These are phyloP conservation scores for Melinaea marsaeus DNA, from an alignment of 2,888 invertebrate genomes.

Conservation along the genomic window DNA sequence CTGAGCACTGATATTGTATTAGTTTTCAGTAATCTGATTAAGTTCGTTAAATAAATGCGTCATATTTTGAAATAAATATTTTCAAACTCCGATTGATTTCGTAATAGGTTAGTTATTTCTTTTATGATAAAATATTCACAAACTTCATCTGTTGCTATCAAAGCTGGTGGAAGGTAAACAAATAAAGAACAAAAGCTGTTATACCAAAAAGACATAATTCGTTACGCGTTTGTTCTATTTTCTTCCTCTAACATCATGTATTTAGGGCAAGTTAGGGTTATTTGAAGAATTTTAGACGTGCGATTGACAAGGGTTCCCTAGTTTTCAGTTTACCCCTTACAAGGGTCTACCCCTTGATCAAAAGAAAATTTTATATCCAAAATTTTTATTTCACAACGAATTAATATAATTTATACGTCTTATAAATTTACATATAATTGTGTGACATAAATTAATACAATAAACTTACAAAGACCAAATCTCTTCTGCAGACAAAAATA, in stretches of 20 bases:
- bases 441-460: constrained; percentile 17
- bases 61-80: too few relatives aligned
- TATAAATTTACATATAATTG: constrained; percentile 35
- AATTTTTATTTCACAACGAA: constrained; percentile 59
- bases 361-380: constrained; percentile 40
- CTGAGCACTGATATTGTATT: too few relatives aligned
- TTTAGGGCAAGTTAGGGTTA: constrained; percentile 16
- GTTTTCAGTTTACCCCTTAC: constrained; percentile 10
- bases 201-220: constrained; percentile 1
- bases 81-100: too few relatives aligned
- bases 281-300: not conserved
- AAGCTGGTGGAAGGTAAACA: constrained; percentile 4
- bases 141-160: not conserved
- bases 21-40: too few relatives aligned
- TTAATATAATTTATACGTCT: constrained; percentile 47
- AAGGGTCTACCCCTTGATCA: not conserved
- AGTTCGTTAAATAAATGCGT: too few relatives aligned
- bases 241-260: constrained; percentile 22
- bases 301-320: constrained; percentile 24
- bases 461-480: constrained; percentile 1
- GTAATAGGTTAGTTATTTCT: too few relatives aligned
- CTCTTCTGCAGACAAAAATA: too few relatives aligned
- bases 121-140: not conserved
- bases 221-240: not conserved
- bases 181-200: constrained; percentile 3